Base-by-base conservation (phyloP, 2,888 invertebrate species). In the Cancer borealis region DNA sequence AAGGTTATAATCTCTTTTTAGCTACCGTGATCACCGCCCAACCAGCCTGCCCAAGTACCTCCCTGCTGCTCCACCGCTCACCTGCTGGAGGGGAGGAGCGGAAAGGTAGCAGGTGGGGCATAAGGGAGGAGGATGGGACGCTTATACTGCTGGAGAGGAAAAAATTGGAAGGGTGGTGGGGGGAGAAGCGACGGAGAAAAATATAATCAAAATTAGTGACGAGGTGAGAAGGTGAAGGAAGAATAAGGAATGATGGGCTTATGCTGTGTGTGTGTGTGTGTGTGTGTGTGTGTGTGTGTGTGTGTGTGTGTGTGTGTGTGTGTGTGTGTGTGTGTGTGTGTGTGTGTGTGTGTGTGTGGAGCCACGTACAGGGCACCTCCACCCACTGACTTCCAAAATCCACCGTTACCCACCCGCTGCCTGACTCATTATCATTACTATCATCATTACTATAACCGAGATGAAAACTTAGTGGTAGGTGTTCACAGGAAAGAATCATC, bases 191-290 rank as follows among this genome's bases (percentile, higher is more conserved):
- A 26, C 10, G 73, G 73, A 1, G 73, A 26, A n/a, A 26, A 79
- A 60, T 60, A 60, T 21, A 60, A 60, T 60, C 60, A 17, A 60
- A 60, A 60, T 60, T 60, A 47, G 60, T 26, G 66, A 91, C 60
- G 30, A 73, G 45, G 79, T 66, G 92, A 79, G 39, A 92, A 49
- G 49, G 92, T 46, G 92, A 17, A 26, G n/a, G 92, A 79, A 79
- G 45, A 45, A 39, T 60, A 39, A 21, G 66, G 91, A 60, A 60
- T 60, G 45, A 60, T 60, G 5, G 73, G 60, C 39, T 30, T 49
- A 60, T 30, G 60, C 30, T 21, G 46, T 26, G 89, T 26, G 46
- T 46, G 89, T 26, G 49, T 26, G 89, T 46, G 89, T 26, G n/a
- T 26, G 47, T 45, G 89, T 26, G 89, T 45, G 89, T 26, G 89